These are phyloP conservation scores for Triplophysa yarkandensis DNA, from an alignment of 2,797 vertebrate species.

Conservation along the genomic window DNA sequence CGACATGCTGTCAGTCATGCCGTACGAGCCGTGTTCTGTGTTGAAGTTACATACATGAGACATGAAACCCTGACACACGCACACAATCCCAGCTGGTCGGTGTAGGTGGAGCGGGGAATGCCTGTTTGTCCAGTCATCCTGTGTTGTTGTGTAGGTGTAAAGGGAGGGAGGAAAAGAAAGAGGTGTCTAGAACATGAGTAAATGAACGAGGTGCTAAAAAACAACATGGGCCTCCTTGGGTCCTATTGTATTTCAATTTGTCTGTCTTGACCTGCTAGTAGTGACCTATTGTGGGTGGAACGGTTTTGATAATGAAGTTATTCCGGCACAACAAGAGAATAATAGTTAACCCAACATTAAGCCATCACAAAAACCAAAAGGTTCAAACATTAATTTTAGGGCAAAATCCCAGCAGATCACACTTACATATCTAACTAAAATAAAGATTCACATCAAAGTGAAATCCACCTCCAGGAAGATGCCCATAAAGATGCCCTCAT, in stretches of 20 bases:
- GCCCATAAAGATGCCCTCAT: not conserved
- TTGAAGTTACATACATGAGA: slow-evolving; percentile 35
- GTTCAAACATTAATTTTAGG: not conserved
- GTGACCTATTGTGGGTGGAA: not conserved
- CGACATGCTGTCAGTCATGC: slow-evolving; percentile 51
- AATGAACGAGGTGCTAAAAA: slow-evolving; percentile 55
- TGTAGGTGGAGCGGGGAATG: slow-evolving; percentile 61
- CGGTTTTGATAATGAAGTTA: not conserved
- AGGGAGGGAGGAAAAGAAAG: slow-evolving; percentile 45
- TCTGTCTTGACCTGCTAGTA: slow-evolving; percentile 22
- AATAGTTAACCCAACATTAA: not conserved
- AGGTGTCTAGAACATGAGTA: slow-evolving; percentile 55
- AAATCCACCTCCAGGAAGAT: slow-evolving; percentile 6
- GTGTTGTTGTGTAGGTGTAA: slow-evolving; percentile 57
- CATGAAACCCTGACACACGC: slow-evolving; percentile 29
- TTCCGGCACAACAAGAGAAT: not conserved
- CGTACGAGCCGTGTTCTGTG: slow-evolving; percentile 32
- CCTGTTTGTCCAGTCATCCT: slow-evolving; percentile 60
- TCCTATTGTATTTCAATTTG: slow-evolving; percentile 43
- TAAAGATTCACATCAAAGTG: not conserved
- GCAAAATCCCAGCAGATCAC: too few species aligned
- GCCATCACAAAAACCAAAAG: not conserved
- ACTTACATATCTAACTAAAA: too few species aligned
- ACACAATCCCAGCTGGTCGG: slow-evolving; percentile 53
- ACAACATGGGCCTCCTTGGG: slow-evolving; percentile 57